Base-by-base conservation (phyloP, 1,140 invertebrate species). In the Chelonus insularis region DNA sequence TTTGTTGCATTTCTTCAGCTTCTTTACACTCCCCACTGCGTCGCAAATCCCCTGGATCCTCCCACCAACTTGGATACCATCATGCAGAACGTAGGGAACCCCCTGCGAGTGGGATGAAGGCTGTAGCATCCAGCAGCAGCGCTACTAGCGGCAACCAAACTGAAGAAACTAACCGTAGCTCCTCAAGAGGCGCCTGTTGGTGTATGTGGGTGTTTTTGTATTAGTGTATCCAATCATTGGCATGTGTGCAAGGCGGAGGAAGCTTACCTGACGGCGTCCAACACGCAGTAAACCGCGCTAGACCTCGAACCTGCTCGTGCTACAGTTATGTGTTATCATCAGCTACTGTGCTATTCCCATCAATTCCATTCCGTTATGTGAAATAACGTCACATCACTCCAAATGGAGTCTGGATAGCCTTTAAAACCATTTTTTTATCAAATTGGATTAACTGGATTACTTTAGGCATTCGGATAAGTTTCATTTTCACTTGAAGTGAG, bases 121-220 rank as follows among this genome's bases (percentile, higher is more conserved):
- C 63, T 71, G 61, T 79, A 81, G 78, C 80, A 80, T 80, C 80
- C 80, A 79, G 73, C 78, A 72, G 78, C 79, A 79, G 77, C 80
- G 79, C 78, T 80, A 81, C 77, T 75, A 81, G 76, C 78, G 76
- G 77, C 78, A 72, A 72, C 76, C 72, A 69, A 75, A 76, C 71
- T 71, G 76, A 73, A 76, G 75, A 62, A 52, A 75, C 74, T 77
- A 68, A 71, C 73, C 68, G 68, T 60, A 45, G 56, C 48, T 43
- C 57, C 68, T 56, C 54, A 60, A 48, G 47, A 54, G 67, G 65
- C 63, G 37, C 18, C 21, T 43, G 29, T 55, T 25, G 41, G 60
- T 66, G 5, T 48, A 51, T 39, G 58, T 52, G 43, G 39, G 57
- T 66, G 61, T 68, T 32, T 29, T n/a, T 39, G 37, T n/a, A 4